These are phyloP conservation scores for Sycophila sp. DNA, from an alignment of 1,140 invertebrate species.

Conservation along the genomic window DNA sequence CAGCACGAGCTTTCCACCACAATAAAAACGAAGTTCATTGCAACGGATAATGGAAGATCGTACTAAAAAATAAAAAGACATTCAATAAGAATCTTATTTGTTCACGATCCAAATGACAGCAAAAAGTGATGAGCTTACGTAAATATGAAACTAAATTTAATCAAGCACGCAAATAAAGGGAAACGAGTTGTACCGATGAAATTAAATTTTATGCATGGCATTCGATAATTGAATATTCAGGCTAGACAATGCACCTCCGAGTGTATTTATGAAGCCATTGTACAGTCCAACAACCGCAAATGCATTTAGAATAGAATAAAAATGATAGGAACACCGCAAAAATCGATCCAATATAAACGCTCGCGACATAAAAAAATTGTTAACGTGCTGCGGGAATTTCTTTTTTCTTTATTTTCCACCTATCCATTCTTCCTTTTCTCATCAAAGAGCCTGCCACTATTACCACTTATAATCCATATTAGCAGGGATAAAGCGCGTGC, in stretches of 20 bases:
- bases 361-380: conserved; percentile 6
- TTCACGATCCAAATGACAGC: neutral
- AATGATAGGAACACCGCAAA: neutral
- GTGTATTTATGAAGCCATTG: neutral
- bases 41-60: neutral
- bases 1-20: too few species aligned
- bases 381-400: neutral
- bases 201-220: neutral
- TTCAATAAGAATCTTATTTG: too few species aligned
- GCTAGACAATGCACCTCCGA: neutral
- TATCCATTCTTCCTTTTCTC: neutral
- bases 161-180: neutral
- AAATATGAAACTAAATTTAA: neutral
- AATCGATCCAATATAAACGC: neutral
- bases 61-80: too few species aligned
- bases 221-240: neutral
- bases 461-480: conserved; percentile 13
- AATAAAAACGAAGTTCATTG: too few species aligned
- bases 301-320: neutral
- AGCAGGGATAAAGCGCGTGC: neutral
- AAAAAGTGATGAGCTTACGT: neutral
- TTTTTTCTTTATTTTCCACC: neutral
- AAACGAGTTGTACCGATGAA: neutral
- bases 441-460: neutral
- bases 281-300: neutral